A percentile compares a stretch with the other conserved stretches of the same genome.
Evolutionary conservation across 1,140 invertebrate genomes (phyloP).

Genomic region (Caerostris extrusa): DNA sequence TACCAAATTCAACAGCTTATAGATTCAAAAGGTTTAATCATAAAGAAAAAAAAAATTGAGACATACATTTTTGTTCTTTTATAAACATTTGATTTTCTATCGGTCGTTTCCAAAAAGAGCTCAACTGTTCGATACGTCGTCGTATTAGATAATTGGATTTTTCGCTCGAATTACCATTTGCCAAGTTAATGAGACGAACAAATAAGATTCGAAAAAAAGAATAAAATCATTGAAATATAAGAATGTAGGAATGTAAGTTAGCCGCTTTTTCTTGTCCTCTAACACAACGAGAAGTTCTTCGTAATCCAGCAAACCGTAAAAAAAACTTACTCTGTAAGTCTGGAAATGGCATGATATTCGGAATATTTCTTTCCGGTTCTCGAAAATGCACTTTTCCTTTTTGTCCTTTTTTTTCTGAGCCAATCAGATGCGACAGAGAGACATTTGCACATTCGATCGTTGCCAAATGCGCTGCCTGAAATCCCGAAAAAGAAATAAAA

Average conservation of each 20-base stretch:
- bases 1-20: too few species aligned
- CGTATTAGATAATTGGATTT: neutral
- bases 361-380: slow-evolving; percentile 10
- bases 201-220: neutral
- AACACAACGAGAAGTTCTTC: neutral
- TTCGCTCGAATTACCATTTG: neutral
- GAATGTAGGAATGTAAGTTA: neutral
- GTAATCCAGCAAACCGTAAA: neutral
- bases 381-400: neutral
- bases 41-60: neutral
- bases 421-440: slow-evolving; percentile 41
- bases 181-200: neutral
- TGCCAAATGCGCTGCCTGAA: slow-evolving; percentile 15
- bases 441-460: slow-evolving; percentile 54
- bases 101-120: neutral
- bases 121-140: too few species aligned
- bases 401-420: neutral
- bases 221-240: neutral
- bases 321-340: neutral
- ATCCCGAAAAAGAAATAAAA: slow-evolving; percentile 56
- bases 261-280: neutral
- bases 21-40: neutral
- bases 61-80: neutral
- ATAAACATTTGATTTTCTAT: neutral
- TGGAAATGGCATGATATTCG: too few species aligned